These are phyloP conservation scores for Sinella curviseta DNA, from an alignment of 1,140 invertebrate species.

Conservation along the genomic window DNA sequence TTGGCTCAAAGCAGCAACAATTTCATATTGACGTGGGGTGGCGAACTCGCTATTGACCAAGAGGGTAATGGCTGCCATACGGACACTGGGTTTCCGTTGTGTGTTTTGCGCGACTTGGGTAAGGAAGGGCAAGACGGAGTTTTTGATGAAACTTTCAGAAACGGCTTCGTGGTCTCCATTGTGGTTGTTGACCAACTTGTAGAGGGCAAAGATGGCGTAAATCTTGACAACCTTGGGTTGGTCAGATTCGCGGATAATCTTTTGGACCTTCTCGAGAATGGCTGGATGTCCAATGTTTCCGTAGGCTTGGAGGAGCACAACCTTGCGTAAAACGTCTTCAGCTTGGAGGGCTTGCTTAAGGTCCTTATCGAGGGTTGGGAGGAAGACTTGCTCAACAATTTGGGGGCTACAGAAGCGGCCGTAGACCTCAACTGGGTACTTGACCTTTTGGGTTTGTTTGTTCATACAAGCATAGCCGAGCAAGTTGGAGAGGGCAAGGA, in stretches of 20 bases:
- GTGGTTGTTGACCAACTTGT: neutral
- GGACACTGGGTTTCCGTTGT: neutral
- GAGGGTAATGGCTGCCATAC: constrained; percentile 11
- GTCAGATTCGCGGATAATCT: neutral
- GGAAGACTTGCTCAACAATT: neutral
- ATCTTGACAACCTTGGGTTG: neutral
- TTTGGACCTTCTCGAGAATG: neutral
- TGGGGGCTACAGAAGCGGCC: neutral
- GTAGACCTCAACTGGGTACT: constrained; percentile 5
- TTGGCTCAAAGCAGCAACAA: neutral
- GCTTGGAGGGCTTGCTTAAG: neutral
- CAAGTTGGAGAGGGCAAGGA: neutral
- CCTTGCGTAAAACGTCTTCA: neutral
- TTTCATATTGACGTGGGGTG: neutral
- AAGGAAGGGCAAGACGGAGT: neutral
- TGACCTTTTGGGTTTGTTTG: neutral
- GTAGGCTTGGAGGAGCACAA: neutral
- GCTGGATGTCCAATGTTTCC: neutral
- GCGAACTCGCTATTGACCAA: neutral
- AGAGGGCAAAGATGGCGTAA: constrained; percentile 1
- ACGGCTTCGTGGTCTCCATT: neutral
- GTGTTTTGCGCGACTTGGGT: neutral
- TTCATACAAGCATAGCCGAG: neutral
- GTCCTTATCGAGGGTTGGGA: neutral
- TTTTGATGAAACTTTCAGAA: neutral